These are phyloP conservation scores for Nesogale talazaci DNA, from an alignment of 2,113 vertebrate species.

Conservation along the genomic window DNA sequence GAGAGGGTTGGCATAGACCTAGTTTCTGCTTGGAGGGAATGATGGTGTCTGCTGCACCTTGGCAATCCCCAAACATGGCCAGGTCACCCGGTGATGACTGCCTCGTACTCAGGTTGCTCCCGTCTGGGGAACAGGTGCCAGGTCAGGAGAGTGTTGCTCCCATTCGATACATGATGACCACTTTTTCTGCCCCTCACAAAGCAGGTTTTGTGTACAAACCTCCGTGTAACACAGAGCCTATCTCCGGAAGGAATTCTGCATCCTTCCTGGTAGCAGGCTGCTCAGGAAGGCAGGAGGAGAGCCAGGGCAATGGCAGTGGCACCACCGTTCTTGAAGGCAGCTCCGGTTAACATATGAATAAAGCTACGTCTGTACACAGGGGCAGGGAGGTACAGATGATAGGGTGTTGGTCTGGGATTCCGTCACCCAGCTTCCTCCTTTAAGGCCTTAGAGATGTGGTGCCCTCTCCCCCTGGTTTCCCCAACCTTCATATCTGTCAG, in stretches of 20 bases:
- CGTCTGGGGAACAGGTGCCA: conserved; percentile 58
- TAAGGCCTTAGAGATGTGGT: no score
- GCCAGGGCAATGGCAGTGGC: neutral
- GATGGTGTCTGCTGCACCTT: conserved; percentile 78
- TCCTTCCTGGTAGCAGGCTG: neutral
- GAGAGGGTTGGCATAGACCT: conserved; percentile 73
- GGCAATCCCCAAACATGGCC: conserved; percentile 70
- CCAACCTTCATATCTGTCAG: no score
- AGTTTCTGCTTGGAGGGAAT: conserved; percentile 77
- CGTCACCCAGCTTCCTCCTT: neutral
- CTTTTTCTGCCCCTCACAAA: conserved; percentile 14
- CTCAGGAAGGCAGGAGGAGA: neutral
- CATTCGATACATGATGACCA: conserved; percentile 54
- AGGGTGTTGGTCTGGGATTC: neutral
- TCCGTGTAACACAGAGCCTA: neutral
- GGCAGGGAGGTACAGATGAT: neutral
- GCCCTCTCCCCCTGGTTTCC: no score
- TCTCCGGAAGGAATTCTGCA: neutral
- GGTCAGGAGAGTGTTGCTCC: conserved; percentile 48
- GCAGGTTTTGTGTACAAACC: neutral
- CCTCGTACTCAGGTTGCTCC: conserved; percentile 63
- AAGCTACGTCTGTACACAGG: neutral
- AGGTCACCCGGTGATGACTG: conserved; percentile 70
- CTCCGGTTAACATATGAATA: neutral
- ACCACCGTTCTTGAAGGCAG: neutral